A percentile compares a stretch with the other conserved stretches of the same genome.
Conservation (phyloP, 2,797 vertebrate genomes). For the Alectoris magna region DNA sequence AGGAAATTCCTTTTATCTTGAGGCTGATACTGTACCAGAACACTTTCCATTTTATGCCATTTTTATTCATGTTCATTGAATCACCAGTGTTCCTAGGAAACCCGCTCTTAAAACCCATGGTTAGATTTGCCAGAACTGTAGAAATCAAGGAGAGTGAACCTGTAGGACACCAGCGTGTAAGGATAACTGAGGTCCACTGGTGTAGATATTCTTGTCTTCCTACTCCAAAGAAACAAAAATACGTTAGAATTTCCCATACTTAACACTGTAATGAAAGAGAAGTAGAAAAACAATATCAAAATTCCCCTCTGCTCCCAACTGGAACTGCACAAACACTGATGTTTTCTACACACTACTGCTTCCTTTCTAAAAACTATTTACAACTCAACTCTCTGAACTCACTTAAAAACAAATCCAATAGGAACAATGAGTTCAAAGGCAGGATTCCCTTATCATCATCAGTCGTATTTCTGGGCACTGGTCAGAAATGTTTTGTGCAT, state of each 20-base stretch:
- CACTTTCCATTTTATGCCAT: background rate
- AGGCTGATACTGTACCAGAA: background rate
- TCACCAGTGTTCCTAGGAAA: background rate
- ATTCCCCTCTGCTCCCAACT: background rate
- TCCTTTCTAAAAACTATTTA: background rate
- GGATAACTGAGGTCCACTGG: background rate
- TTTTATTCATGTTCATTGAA: background rate
- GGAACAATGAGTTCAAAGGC: background rate
- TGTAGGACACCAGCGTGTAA: background rate
- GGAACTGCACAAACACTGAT: background rate
- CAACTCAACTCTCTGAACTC: background rate
- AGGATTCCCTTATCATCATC: background rate
- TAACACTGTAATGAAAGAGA: background rate
- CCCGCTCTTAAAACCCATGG: background rate
- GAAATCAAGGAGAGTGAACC: background rate
- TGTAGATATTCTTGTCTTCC: background rate
- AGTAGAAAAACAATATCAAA: background rate
- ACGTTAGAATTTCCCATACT: background rate
- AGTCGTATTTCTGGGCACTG: background rate
- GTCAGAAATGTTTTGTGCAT: background rate
- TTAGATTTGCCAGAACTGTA: background rate
- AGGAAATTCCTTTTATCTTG: constrained; percentile 6
- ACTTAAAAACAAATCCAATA: background rate
- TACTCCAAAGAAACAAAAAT: background rate
- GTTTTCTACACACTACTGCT: background rate